Conservation (phyloP, 2,113 vertebrate genomes). For the Bubo scandiacus region DNA sequence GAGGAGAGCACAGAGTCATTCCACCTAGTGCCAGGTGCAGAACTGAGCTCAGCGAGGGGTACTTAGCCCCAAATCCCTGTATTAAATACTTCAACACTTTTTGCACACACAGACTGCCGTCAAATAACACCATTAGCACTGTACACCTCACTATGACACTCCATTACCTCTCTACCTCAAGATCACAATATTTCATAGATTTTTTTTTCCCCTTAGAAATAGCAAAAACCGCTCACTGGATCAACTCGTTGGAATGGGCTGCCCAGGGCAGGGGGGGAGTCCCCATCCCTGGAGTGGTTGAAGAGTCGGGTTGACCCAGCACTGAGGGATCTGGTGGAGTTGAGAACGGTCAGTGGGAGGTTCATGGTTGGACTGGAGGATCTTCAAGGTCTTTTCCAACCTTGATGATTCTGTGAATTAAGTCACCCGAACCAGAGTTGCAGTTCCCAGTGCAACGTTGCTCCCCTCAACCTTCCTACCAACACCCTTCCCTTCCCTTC, state of each 20-base stretch:
- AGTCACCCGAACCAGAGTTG: rapidly evolving
- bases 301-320: too few species aligned
- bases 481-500: not conserved
- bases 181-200: not conserved
- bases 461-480: not conserved
- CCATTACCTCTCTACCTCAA: rapidly evolving
- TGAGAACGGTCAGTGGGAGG: too few species aligned
- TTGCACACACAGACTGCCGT: not conserved
- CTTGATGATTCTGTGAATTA: too few species aligned
- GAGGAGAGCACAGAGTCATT: not conserved
- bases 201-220: rapidly evolving
- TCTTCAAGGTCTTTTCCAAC: too few species aligned
- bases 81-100: not conserved
- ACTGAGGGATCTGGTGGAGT: too few species aligned
- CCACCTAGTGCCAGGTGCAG: not conserved
- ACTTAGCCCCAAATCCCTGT: rapidly evolving
- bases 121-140: not conserved
- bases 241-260: too few species aligned
- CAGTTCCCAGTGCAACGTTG: not conserved
- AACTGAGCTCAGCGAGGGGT: not conserved
- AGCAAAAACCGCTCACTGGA: not conserved
- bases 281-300: too few species aligned
- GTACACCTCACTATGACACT: not conserved
- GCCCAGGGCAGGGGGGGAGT: too few species aligned
- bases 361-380: too few species aligned